phyloP scores from a whole-genome alignment of 1,140 invertebrate genomes.

The Andricus grossulariae region DNA sequence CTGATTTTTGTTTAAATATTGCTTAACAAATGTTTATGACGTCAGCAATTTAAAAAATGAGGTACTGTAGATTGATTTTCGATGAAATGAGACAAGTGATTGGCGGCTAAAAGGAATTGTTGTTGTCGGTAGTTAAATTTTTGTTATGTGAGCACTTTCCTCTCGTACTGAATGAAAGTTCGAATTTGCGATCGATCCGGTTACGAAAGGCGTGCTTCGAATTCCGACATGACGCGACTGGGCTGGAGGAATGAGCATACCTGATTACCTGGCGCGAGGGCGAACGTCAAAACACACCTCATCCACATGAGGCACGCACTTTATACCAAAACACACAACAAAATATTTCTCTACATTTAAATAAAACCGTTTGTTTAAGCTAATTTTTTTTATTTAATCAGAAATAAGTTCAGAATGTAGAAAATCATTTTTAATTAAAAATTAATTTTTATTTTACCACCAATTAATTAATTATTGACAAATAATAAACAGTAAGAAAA shows the following conservation, averaged over 20 bases:
- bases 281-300: slow-evolving; percentile 74
- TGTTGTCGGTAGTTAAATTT: slow-evolving; percentile 2
- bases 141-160: not conserved
- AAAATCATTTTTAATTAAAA: no score
- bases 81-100: not conserved
- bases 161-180: slow-evolving; percentile 11
- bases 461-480: slow-evolving; percentile 9
- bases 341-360: not conserved
- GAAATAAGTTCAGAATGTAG: no score
- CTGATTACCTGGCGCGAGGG: slow-evolving; percentile 67
- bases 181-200: slow-evolving; percentile 46
- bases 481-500: no score
- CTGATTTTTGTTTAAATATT: no score
- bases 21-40: not conserved
- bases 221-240: slow-evolving; percentile 63
- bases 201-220: slow-evolving; percentile 53
- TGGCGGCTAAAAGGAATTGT: not conserved
- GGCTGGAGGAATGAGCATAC: slow-evolving; percentile 61
- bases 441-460: not conserved
- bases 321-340: slow-evolving; percentile 47
- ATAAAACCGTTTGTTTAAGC: no score
- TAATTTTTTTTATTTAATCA: no score
- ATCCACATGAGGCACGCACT: slow-evolving; percentile 59
- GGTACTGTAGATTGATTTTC: not conserved
- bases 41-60: not conserved